phyloP scores from a whole-genome alignment of 2,797 vertebrate species.

The Betta splendens region DNA sequence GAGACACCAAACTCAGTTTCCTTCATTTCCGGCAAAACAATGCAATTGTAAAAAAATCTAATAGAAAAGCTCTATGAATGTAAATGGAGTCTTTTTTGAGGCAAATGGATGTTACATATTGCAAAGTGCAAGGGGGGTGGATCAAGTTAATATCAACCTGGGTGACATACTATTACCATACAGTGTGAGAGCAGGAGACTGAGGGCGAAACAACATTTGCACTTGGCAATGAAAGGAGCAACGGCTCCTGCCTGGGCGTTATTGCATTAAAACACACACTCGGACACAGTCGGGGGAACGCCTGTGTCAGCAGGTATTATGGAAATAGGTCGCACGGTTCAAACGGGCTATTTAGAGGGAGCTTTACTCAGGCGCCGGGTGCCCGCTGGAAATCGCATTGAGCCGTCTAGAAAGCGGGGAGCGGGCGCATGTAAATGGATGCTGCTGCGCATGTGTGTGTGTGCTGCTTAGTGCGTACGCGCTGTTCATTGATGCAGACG shows the following conservation, averaged over 20 bases:
- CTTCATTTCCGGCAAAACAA: conserved; percentile 68
- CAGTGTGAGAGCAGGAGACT: conserved; percentile 35
- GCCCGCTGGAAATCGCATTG: conserved; percentile 61
- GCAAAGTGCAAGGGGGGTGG: conserved; percentile 55
- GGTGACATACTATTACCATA: conserved; percentile 68
- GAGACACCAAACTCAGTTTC: conserved; percentile 50
- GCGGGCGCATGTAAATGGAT: conserved; percentile 57
- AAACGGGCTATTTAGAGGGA: conserved; percentile 64
- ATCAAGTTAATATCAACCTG: conserved; percentile 71
- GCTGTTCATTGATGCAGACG: conserved; percentile 49
- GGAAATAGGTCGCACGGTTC: conserved; percentile 68
- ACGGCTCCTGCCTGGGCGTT: conserved; percentile 52
- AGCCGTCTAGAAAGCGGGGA: conserved; percentile 54
- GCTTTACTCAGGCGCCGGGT: conserved; percentile 63
- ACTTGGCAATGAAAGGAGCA: conserved; percentile 38
- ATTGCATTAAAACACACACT: conserved; percentile 80
- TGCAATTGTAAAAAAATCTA: conserved; percentile 76
- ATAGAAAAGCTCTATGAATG: conserved; percentile 84
- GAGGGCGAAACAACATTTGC: conserved; percentile 56
- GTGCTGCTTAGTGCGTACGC: conserved; percentile 10
- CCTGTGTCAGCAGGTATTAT: conserved; percentile 74
- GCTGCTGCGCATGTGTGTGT: conserved; percentile 16
- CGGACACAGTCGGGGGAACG: conserved; percentile 53
- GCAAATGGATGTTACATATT: conserved; percentile 55
- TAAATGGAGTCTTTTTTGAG: conserved; percentile 75